Percentiles rank a stretch among this genome's conserved stretches.
Evolutionary conservation across 2,888 invertebrate genomes (phyloP).

Genomic region (Cerceris ruficornis): DNA sequence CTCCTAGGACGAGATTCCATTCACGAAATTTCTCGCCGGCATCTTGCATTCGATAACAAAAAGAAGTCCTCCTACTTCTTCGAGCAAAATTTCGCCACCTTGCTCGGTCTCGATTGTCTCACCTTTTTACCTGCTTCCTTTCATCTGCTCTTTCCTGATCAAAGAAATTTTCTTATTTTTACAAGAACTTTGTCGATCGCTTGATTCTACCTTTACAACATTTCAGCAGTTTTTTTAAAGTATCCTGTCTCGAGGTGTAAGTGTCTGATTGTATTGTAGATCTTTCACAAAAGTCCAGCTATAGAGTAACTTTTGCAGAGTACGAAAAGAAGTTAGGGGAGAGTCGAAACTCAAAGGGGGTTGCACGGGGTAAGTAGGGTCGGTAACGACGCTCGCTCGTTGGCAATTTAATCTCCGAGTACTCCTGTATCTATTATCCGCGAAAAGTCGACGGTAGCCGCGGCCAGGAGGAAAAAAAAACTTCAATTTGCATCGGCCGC

Average conservation of each 20-base stretch:
- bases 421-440: constrained; percentile 34
- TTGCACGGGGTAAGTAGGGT: neutral
- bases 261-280: no score
- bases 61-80: constrained; percentile 24
- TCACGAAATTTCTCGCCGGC: constrained; percentile 62
- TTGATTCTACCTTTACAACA: no score
- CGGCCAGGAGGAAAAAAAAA: constrained; percentile 57
- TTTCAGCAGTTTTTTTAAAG: no score
- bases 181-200: no score
- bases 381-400: neutral
- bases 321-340: neutral
- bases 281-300: no score
- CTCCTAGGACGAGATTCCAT: constrained; percentile 66
- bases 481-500: constrained; percentile 78
- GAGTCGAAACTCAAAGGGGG: neutral
- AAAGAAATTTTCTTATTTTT: no score
- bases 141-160: no score
- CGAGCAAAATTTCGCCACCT: no score
- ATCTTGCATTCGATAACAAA: constrained; percentile 42
- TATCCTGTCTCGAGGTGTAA: no score
- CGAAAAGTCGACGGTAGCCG: constrained; percentile 54
- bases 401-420: constrained; percentile 14
- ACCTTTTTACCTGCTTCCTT: no score
- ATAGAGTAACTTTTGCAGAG: no score
- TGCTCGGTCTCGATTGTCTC: no score